Base-by-base conservation (phyloP, 2,113 vertebrate species). In the Cathartes aura region DNA sequence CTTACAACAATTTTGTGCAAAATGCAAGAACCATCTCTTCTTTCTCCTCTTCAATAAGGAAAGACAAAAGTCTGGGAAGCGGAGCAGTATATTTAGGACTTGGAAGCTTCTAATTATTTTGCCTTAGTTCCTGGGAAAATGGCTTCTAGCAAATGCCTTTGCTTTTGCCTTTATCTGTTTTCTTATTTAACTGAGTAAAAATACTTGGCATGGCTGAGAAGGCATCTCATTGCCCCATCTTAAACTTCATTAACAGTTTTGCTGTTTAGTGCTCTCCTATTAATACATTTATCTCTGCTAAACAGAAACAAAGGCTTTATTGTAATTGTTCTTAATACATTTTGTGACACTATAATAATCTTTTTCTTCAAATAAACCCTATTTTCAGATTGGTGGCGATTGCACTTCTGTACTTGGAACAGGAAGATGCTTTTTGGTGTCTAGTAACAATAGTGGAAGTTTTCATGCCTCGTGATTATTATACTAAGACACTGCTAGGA, bases 351-450 rank as follows among this genome's bases (percentile, higher is more conserved):
- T 66, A 2, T 50, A 87, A 64, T 73, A 52, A 74, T 27, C 1
- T 43, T 23, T 48, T 91, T 93, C 52, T 98, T 42, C 29, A 85
- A 85, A 93, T 60, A 82, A 84, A 59, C 3, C 12, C 30, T 82
- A 2, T 73, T 89, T 94, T 66, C 82, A 99, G 99, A 58, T 92
- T 99, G 96, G 99, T 98, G 71, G 99, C 99, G 3, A 99, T 99
- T 70, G 99, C 99, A 5, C 98, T 99, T 60, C 99, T 99, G 17
- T 99, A 99, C 94, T 97, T 99, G 98, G 99, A 99, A 80, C 99
- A 99, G 78, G 99, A 99, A 92, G 99, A 99, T 13, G 99, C 99
- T n/a, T 99, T 99, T 97, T 99, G 99, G 99, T 99, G 99, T 96
- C 98, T 99, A 1, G 98, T 99, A 29, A 98, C 99, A 76, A 99